Evolutionary conservation across 2,797 vertebrate species (phyloP).

Genomic region (Clamator glandarius): DNA sequence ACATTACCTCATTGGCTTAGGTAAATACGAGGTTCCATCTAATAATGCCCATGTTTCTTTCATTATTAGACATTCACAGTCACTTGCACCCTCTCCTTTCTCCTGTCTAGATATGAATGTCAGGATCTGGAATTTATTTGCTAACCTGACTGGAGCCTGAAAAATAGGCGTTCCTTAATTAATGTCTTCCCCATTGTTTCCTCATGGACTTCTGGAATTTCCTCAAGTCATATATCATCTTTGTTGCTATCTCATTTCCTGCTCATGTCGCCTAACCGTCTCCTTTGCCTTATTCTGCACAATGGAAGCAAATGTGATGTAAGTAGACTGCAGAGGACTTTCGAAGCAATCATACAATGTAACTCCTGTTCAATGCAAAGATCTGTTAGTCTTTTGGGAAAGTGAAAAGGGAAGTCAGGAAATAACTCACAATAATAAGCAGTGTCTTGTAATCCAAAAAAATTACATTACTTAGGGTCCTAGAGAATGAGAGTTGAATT

Average conservation of each 20-base stretch:
- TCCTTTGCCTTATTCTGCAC: not conserved
- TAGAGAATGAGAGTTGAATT: not conserved
- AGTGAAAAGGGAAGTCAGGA: not conserved
- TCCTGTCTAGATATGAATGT: not conserved
- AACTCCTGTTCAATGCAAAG: not conserved
- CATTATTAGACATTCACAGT: not conserved
- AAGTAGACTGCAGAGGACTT: not conserved
- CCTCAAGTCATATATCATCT: not conserved
- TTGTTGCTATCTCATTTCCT: not conserved
- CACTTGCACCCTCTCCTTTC: not conserved
- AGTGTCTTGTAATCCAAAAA: not conserved
- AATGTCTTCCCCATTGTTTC: not conserved
- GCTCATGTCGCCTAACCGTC: accelerated
- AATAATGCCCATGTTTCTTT: not conserved
- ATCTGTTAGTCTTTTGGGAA: not conserved
- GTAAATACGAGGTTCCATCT: not conserved
- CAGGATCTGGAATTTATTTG: not conserved
- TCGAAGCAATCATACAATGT: not conserved
- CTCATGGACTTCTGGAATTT: constrained; percentile 25
- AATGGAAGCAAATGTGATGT: not conserved
- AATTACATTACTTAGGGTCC: accelerated
- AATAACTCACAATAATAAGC: not conserved
- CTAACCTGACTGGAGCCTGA: not conserved
- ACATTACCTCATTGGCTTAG: not conserved
- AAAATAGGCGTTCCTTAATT: not conserved